Evolutionary conservation across 2,888 invertebrate genomes (phyloP).

Genomic region (Nebria salina): DNA sequence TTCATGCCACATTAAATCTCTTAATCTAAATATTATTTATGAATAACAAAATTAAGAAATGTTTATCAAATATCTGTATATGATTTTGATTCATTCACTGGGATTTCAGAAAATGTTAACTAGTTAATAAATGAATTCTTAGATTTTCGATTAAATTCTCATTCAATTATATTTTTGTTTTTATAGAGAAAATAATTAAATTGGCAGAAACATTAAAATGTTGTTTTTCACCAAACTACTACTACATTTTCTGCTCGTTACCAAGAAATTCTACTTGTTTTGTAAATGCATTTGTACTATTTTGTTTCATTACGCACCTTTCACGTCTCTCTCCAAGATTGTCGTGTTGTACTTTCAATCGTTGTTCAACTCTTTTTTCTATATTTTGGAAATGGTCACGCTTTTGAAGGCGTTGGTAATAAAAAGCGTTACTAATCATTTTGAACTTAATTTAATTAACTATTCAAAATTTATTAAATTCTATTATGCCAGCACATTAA

Average conservation of each 20-base stretch:
- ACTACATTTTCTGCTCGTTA: no score
- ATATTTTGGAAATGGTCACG: not conserved
- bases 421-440: not conserved
- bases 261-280: no score
- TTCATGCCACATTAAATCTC: slow-evolving; percentile 63
- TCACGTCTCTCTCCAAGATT: not conserved
- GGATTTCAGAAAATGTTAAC: no score
- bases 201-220: no score
- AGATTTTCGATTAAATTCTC: no score
- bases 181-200: no score
- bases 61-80: not conserved
- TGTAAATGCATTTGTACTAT: no score
- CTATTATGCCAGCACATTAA: not conserved
- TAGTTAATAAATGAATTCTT: no score
- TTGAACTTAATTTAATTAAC: not conserved
- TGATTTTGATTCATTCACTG: not conserved
- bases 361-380: not conserved
- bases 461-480: not conserved
- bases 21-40: slow-evolving; percentile 58
- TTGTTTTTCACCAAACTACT: no score
- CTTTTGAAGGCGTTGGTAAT: not conserved
- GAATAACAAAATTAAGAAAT: slow-evolving; percentile 36
- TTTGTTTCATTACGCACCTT: not conserved
- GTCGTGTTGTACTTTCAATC: not conserved
- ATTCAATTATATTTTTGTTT: no score